Evolutionary conservation across 1,140 invertebrate genomes (phyloP).

Genomic region (Rhagoletis pomonella): DNA sequence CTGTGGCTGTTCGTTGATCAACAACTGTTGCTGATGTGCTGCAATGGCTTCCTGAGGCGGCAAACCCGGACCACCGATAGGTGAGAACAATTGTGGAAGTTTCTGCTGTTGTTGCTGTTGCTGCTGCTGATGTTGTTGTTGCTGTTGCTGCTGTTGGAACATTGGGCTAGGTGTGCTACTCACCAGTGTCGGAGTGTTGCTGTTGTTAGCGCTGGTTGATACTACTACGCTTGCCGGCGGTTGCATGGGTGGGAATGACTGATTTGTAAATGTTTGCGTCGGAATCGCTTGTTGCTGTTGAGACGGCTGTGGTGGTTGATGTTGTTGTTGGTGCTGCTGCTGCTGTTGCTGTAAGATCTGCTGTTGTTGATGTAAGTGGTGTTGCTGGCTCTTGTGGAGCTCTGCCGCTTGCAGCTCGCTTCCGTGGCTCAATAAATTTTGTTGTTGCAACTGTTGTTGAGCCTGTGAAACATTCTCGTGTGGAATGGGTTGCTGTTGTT

Average conservation of each 20-base stretch:
- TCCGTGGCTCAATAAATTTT: background rate
- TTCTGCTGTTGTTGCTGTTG: too few relatives aligned
- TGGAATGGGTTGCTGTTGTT: constrained; percentile 58
- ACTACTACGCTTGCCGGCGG: background rate
- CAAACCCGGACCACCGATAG: constrained; percentile 61
- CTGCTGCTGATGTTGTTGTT: too few relatives aligned
- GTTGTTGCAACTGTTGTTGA: constrained; percentile 51
- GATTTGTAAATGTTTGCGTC: constrained; percentile 87
- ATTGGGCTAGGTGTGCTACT: constrained; percentile 54
- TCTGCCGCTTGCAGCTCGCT: background rate
- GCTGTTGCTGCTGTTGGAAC: constrained; percentile 57
- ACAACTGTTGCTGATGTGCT: constrained; percentile 48
- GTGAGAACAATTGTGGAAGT: constrained; percentile 67
- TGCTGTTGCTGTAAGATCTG: constrained; percentile 70
- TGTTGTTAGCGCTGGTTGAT: constrained; percentile 21
- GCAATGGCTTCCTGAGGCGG: constrained; percentile 34
- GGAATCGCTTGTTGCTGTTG: constrained; percentile 78
- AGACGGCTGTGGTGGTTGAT: constrained; percentile 79
- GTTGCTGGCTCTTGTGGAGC: constrained; percentile 43
- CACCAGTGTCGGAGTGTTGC: background rate
- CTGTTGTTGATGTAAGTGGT: constrained; percentile 66
- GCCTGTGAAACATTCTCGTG: background rate
- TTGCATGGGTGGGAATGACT: constrained; percentile 78
- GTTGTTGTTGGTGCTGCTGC: constrained; percentile 78
- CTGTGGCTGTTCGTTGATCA: constrained; percentile 38